phyloP scores from a whole-genome alignment of 2,888 invertebrate genomes.

The Drosophila cracens region DNA sequence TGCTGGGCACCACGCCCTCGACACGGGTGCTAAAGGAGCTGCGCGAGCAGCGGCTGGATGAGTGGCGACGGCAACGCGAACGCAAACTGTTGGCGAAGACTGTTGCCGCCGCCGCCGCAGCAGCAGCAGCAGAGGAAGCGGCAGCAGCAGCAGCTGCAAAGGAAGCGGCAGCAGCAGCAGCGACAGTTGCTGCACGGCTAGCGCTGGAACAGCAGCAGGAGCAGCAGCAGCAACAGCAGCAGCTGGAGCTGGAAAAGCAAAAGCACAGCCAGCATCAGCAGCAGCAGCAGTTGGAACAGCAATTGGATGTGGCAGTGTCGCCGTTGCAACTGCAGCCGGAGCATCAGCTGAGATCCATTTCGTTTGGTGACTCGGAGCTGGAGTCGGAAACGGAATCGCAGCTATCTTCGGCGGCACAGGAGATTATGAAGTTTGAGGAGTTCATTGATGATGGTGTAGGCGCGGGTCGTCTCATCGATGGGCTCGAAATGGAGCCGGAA shows the following conservation, averaged over 20 bases:
- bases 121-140: conserved; percentile 13
- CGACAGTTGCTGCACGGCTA: conserved; percentile 6
- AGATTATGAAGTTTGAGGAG: conserved; percentile 83
- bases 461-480: conserved; percentile 79
- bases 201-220: conserved; percentile 15
- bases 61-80: conserved; percentile 74
- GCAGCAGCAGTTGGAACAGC: conserved; percentile 35
- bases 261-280: conserved; percentile 11
- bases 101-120: conserved; percentile 30
- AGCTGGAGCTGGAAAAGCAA: conserved; percentile 14
- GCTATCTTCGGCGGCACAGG: conserved; percentile 78
- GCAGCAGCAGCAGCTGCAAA: conserved; percentile 11
- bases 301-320: conserved; percentile 24
- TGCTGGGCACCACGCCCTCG: conserved; percentile 82
- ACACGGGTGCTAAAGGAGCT: conserved; percentile 75
- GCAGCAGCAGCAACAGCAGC: conserved; percentile 22
- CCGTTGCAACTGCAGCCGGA: conserved; percentile 46
- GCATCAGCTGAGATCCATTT: conserved; percentile 57
- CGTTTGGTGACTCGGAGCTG: conserved; percentile 79
- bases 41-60: conserved; percentile 71
- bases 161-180: conserved; percentile 13
- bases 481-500: conserved; percentile 82
- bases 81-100: conserved; percentile 56
- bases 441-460: conserved; percentile 82
- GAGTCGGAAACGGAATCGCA: conserved; percentile 83